Percentiles rank a stretch among this genome's conserved stretches.
Conservation (phyloP, 2,888 invertebrate genomes). For the Andrena bicolor region DNA sequence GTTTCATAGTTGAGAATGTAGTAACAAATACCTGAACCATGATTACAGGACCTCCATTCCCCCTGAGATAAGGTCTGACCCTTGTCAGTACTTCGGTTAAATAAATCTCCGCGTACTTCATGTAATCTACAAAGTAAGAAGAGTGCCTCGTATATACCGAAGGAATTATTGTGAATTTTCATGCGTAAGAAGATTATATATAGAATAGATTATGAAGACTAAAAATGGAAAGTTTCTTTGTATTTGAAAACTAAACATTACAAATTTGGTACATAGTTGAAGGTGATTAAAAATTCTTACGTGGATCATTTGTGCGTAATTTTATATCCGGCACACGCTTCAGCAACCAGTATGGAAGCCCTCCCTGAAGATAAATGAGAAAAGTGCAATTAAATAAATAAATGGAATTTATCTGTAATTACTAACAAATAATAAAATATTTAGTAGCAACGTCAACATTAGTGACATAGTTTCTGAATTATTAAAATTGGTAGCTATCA, state of each 20-base stretch:
- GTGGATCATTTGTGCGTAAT: constrained; percentile 88
- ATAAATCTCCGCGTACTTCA: constrained; percentile 86
- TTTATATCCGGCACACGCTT: constrained; percentile 88
- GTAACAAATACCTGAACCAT: constrained; percentile 90
- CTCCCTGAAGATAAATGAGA: constrained; percentile 90
- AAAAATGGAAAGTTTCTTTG: neutral
- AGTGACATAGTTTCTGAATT: neutral
- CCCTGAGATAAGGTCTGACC: constrained; percentile 86
- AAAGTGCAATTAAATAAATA: neutral
- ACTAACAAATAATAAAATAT: neutral
- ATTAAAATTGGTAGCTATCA: neutral
- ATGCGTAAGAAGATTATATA: neutral
- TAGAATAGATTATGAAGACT: neutral
- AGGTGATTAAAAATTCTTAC: constrained; percentile 64
- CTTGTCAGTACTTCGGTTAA: constrained; percentile 86
- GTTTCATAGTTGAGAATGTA: too few relatives aligned
- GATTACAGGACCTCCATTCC: constrained; percentile 94
- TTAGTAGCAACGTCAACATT: too few relatives aligned
- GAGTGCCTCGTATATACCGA: neutral
- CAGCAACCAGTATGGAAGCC: constrained; percentile 92
- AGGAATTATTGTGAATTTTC: neutral
- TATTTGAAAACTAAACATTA: neutral
- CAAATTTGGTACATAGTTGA: neutral
- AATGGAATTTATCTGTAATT: neutral
- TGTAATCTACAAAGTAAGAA: constrained; percentile 76